Conservation (phyloP, 2,113 vertebrate species). For the Illadopsis cleaveri region DNA sequence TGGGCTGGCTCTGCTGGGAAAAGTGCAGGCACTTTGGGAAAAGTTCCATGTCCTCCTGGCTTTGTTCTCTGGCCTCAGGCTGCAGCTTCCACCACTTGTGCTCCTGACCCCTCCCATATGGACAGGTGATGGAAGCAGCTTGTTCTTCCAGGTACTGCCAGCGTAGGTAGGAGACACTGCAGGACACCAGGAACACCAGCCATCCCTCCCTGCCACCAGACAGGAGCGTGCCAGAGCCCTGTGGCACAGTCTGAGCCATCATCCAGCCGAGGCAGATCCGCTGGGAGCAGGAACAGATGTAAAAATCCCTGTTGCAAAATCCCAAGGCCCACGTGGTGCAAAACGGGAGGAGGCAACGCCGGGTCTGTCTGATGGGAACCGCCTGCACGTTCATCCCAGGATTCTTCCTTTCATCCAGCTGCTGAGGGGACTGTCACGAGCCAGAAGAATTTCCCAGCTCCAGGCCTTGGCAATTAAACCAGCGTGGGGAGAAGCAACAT, state of each 20-base stretch:
- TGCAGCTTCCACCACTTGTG: neutral
- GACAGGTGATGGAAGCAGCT: neutral
- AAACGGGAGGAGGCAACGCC: neutral
- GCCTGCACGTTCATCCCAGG: neutral
- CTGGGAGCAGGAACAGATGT: neutral
- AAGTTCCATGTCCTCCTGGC: neutral
- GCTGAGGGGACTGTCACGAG: neutral
- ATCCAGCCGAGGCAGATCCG: fast-evolving
- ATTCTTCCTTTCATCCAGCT: neutral
- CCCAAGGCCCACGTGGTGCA: neutral
- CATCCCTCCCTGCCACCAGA: neutral
- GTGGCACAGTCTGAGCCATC: neutral
- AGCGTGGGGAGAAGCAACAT: neutral
- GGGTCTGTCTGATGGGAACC: neutral
- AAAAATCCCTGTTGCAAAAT: neutral
- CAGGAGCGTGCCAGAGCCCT: neutral
- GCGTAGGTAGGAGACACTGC: fast-evolving
- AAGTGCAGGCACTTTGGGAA: neutral
- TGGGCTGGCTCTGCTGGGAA: neutral
- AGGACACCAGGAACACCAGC: neutral
- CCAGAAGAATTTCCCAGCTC: neutral
- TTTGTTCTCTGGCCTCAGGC: neutral
- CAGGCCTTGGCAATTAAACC: neutral
- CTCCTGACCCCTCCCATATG: neutral
- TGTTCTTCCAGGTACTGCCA: neutral